Base-by-base conservation (phyloP, 2,888 invertebrate genomes). In the Pharmacophagus antenor region DNA sequence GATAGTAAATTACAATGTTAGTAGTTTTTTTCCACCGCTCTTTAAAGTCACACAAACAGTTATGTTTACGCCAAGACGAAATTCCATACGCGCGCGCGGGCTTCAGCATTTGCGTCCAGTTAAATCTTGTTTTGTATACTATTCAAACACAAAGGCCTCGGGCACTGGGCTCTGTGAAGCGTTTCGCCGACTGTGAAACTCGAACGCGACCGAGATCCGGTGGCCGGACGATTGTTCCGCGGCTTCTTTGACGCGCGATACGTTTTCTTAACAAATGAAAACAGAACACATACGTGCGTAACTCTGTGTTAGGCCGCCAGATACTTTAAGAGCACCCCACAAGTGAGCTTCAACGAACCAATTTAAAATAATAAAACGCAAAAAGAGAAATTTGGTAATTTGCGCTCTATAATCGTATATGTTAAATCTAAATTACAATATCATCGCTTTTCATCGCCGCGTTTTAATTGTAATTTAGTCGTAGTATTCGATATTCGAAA, bases 61-160 rank as follows among this genome's bases (percentile, higher is more conserved):
- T 41, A 41, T 41, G 41, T 42, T 56, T 56, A 56, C 23, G 41
- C 23, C 7, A 41, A 20, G 47, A 20, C 20, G n/a, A 37, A 37
- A 37, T 37, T 37, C 37, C 37, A 37, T n/a, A n/a, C n/a, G n/a
- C n/a, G n/a, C n/a, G 37, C n/a, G 15, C 37, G 37, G 15, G n/a
- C n/a, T n/a, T n/a, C n/a, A n/a, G n/a, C n/a, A n/a, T n/a, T n/a
- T 15, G 48, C 17, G 47, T 44, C 18, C 25, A 52, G 60, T 52
- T 61, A 61, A 56, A 61, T 56, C 56, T 47, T 61, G 44, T 56
- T 58, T 47, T 60, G 50, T 60, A 47, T 44, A 42, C 20, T 8
- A n/a, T n/a, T 4, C 17, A 8, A 56, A 56, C 46, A 58, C 52
- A 61, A 61, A 56, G 60, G 55, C 60, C n/a, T n/a, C n/a, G n/a